phyloP scores from a whole-genome alignment of 2,797 vertebrate species.

The Petrocephalus sullivani region DNA sequence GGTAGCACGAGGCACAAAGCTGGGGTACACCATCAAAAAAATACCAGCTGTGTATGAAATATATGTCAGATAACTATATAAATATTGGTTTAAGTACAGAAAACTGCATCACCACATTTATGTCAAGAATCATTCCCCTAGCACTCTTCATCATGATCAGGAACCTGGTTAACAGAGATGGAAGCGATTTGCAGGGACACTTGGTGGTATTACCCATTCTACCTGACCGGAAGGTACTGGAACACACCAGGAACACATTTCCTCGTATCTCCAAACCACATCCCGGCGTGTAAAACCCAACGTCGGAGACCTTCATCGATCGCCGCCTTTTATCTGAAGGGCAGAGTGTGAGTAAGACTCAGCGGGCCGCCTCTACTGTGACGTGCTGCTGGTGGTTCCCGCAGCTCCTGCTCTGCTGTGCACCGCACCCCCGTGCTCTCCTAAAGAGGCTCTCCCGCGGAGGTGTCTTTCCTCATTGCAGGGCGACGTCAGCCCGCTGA shows the following conservation, averaged over 20 bases:
- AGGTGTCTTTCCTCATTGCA: background rate
- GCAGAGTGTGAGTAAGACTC: constrained; percentile 21
- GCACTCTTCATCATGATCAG: background rate
- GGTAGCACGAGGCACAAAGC: background rate
- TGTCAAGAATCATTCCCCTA: background rate
- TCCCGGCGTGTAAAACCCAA: constrained; percentile 27
- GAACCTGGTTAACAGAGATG: background rate
- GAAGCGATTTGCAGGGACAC: background rate
- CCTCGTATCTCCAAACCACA: constrained; percentile 20
- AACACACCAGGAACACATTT: background rate
- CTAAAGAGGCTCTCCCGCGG: background rate
- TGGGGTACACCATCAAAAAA: background rate
- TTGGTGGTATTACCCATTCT: background rate
- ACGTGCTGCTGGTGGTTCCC: background rate
- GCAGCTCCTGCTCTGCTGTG: background rate
- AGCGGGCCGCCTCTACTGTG: background rate
- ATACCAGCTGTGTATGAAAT: background rate
- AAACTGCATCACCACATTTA: background rate
- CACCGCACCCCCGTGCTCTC: background rate
- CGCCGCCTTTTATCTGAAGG: constrained; percentile 31
- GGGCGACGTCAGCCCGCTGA: background rate
- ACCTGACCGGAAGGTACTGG: background rate
- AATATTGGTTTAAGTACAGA: background rate
- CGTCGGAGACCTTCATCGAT: constrained; percentile 1
- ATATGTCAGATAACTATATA: background rate